Evolutionary conservation across 2,888 invertebrate species (phyloP).

Genomic region (Ypsolopha scabrella): DNA sequence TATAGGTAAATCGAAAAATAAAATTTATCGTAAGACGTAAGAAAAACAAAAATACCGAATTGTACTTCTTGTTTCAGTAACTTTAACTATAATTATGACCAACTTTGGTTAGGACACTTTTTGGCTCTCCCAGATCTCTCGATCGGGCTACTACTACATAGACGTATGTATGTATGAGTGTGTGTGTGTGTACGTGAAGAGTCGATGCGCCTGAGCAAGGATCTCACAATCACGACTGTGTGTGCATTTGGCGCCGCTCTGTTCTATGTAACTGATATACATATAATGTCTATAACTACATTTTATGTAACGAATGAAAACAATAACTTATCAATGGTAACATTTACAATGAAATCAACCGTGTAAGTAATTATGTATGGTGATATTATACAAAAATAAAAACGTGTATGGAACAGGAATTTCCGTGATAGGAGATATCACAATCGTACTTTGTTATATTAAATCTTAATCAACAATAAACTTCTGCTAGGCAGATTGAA

Average conservation of each 20-base stretch:
- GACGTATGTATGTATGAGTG: no score
- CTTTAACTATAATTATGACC: slow-evolving; percentile 14
- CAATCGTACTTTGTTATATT: slow-evolving; percentile 34
- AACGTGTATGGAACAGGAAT: slow-evolving; percentile 62
- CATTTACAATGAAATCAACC: slow-evolving; percentile 60
- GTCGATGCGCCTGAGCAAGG: slow-evolving; percentile 5
- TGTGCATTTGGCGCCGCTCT: no score
- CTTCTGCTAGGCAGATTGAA: slow-evolving; percentile 11
- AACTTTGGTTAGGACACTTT: slow-evolving; percentile 39
- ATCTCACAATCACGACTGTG: neutral
- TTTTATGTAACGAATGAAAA: no score
- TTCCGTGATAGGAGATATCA: slow-evolving; percentile 61
- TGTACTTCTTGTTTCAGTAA: slow-evolving; percentile 11
- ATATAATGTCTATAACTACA: no score
- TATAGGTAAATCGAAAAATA: slow-evolving; percentile 8
- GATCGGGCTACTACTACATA: no score
- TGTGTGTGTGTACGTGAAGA: no score
- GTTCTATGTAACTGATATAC: no score
- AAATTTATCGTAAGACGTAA: no score
- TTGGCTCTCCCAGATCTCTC: slow-evolving; percentile 17
- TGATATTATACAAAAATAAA: slow-evolving; percentile 57
- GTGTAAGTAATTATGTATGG: slow-evolving; percentile 44
- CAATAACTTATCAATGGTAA: slow-evolving; percentile 65
- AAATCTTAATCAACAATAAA: slow-evolving; percentile 31
- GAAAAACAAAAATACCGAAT: slow-evolving; percentile 12